Conservation (phyloP, 2,113 vertebrate species). For the Stictonetta naevosa region DNA sequence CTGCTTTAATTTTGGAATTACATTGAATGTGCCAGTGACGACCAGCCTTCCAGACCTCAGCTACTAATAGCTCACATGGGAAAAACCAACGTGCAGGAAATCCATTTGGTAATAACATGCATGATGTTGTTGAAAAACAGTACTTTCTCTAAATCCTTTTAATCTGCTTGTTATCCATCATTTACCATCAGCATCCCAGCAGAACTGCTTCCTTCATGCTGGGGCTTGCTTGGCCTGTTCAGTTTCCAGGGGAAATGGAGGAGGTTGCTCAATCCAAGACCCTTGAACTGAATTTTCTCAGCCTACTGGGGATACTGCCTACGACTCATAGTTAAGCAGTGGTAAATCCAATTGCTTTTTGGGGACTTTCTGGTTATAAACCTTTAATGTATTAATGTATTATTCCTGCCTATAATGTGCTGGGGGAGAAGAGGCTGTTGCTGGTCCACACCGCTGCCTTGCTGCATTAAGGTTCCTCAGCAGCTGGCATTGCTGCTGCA, state of each 20-base stretch:
- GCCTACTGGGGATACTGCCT: background rate
- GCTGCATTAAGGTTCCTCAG: background rate
- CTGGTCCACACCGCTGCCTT: background rate
- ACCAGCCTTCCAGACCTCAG: background rate
- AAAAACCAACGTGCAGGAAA: background rate
- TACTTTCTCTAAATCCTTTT: background rate
- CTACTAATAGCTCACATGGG: background rate
- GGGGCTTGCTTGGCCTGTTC: background rate
- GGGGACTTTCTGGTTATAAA: background rate
- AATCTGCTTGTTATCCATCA: background rate
- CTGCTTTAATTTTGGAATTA: constrained; percentile 12
- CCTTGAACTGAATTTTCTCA: background rate
- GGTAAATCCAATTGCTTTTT: background rate
- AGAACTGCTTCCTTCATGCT: background rate
- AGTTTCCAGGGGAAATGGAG: background rate
- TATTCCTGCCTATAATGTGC: background rate
- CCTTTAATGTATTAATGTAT: background rate
- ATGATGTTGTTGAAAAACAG: background rate
- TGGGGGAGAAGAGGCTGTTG: background rate
- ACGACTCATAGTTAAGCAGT: background rate
- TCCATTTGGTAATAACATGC: background rate
- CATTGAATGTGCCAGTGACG: background rate
- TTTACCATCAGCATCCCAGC: background rate
- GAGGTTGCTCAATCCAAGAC: background rate
- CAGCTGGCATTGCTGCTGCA: background rate